Evolutionary conservation across 2,888 invertebrate genomes (phyloP).

Genomic region (Drosophila nr. perissopoda): DNA sequence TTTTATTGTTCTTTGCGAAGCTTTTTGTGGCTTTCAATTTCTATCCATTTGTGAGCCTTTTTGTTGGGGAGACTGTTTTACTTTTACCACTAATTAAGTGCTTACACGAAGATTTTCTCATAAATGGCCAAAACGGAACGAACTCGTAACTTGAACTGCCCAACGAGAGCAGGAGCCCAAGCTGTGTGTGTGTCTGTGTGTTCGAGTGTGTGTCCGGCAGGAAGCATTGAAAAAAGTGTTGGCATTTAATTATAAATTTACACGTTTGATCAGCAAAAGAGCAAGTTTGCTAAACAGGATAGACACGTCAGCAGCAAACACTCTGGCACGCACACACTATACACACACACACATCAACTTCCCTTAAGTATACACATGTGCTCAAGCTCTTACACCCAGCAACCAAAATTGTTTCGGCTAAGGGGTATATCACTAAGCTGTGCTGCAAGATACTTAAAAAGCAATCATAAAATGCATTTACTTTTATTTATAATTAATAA

Average conservation of each 20-base stretch:
- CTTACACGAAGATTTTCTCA: slow-evolving; percentile 76
- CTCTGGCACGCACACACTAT: slow-evolving; percentile 3
- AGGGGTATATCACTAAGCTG: slow-evolving; percentile 15
- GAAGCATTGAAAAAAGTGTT: slow-evolving; percentile 64
- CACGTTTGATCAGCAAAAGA: slow-evolving; percentile 73
- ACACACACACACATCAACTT: slow-evolving; percentile 8
- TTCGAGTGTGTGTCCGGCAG: slow-evolving; percentile 22
- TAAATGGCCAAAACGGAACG: slow-evolving; percentile 51
- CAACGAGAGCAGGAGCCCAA: neutral
- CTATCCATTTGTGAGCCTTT: slow-evolving; percentile 2
- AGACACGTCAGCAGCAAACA: slow-evolving; percentile 62
- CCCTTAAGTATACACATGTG: slow-evolving; percentile 35
- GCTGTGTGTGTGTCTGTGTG: neutral
- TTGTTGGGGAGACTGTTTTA: slow-evolving; percentile 62
- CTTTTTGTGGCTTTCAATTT: neutral
- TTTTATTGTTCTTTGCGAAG: slow-evolving; percentile 55
- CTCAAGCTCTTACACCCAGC: slow-evolving; percentile 14
- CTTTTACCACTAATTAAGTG: slow-evolving; percentile 80
- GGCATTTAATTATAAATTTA: slow-evolving; percentile 79
- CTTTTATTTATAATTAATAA: neutral
- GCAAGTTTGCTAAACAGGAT: slow-evolving; percentile 74
- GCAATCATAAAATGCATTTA: neutral
- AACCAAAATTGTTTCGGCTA: neutral
- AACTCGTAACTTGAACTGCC: slow-evolving; percentile 26
- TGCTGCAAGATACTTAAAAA: neutral